A percentile compares a stretch with the other conserved stretches of the same genome.
phyloP scores from a whole-genome alignment of 1,140 invertebrate genomes.

The Drosophila obscura region DNA sequence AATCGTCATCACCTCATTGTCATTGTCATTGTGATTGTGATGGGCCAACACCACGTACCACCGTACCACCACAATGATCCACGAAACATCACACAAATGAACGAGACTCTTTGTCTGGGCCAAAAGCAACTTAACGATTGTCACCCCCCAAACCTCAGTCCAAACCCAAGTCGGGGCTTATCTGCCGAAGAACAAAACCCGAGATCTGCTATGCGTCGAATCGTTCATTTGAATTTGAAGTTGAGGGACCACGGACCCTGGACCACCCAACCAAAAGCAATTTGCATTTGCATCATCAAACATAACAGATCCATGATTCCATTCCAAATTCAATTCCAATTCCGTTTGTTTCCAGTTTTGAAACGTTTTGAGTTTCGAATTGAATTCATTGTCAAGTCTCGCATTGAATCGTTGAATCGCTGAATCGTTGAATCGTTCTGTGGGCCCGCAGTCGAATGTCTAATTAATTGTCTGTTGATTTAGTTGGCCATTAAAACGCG shows the following conservation, averaged over 20 bases:
- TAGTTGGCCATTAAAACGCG: slow-evolving; percentile 65
- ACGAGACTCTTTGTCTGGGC: slow-evolving; percentile 42
- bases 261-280: slow-evolving; percentile 75
- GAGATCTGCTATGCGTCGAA: slow-evolving; percentile 62
- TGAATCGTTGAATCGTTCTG: background rate
- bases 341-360: slow-evolving; percentile 29
- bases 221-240: slow-evolving; percentile 34
- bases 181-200: slow-evolving; percentile 54
- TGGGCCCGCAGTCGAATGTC: slow-evolving; percentile 48
- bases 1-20: slow-evolving; percentile 63
- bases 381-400: slow-evolving; percentile 29
- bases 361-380: slow-evolving; percentile 34
- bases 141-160: slow-evolving; percentile 8
- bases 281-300: slow-evolving; percentile 74
- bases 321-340: slow-evolving; percentile 13
- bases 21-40: slow-evolving; percentile 22
- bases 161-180: slow-evolving; percentile 28
- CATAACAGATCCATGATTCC: slow-evolving; percentile 45
- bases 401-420: no score
- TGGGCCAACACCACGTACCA: background rate
- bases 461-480: slow-evolving; percentile 81
- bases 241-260: slow-evolving; percentile 2
- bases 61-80: slow-evolving; percentile 15
- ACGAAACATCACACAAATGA: background rate
- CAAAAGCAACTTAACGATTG: slow-evolving; percentile 28